Evolutionary conservation across 2,113 vertebrate genomes (phyloP), one percentile per base, ranked within the genome.

Genomic region (Prochilodus magdalenae): DNA sequence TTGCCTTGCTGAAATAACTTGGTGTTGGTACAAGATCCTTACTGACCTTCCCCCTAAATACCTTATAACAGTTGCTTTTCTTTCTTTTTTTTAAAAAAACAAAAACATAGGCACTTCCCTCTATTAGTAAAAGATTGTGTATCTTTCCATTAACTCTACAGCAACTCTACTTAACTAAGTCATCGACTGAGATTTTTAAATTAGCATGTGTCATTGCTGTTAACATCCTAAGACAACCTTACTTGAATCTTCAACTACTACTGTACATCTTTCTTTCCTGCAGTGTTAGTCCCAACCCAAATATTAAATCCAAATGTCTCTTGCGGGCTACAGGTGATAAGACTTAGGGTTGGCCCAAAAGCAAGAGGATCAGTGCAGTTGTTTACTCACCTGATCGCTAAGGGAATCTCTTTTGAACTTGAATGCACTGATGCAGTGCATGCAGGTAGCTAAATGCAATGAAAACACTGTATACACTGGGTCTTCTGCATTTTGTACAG

Each of bases 1-100:
- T 69, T 20, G 78, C 83, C 70, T n/a, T 85, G 79, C 72, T 85
- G 20, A 74, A 82, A n/a, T n/a, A 81, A 86, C 82, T 78, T 78
- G 77, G 15, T n/a, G 81, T 27, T 77, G 57, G 70, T 86, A n/a
- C n/a, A 79, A 86, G 75, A 86, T n/a, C n/a, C 20, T 49, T 0
- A 67, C 26, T 24, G 27, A n/a, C 29, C 44, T 67, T 12, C n/a
- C n/a, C n/a, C 5, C 20, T 27, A 27, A 10, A 14, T 53, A 36
- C n/a, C n/a, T 27, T 40, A 55, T 22, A n/a, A 36, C n/a, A 11
- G n/a, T 15, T 5, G 2, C 24, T 5, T 60, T 26, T 26, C n/a
- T n/a, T n/a, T n/a, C n/a, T n/a, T n/a, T n/a, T n/a, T n/a, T n/a
- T n/a, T n/a, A n/a, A n/a, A n/a, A n/a, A n/a, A n/a, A n/a, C n/a